Evolutionary conservation across 2,888 invertebrate species (phyloP).

Genomic region (Scaptodrosophila latifasciaeformis): DNA sequence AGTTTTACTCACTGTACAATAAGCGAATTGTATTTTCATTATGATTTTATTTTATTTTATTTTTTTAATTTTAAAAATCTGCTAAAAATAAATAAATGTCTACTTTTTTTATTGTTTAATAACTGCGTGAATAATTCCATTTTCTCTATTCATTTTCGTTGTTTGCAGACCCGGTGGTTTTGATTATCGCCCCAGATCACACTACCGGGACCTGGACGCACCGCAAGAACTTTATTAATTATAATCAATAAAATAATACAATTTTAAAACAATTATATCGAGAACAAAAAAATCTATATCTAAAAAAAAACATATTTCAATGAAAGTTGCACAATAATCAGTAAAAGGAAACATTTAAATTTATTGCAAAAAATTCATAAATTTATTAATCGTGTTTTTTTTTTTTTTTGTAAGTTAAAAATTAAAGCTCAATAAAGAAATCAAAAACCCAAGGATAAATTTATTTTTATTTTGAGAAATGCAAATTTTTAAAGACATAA

Average conservation of each 20-base stretch:
- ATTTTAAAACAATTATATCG: slow-evolving; percentile 3
- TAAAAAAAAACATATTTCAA: slow-evolving; percentile 17
- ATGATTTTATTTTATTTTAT: slow-evolving; percentile 5
- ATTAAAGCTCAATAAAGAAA: no score
- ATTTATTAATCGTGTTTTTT: background rate
- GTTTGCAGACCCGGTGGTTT: slow-evolving; percentile 82
- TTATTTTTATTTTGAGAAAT: no score
- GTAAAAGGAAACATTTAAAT: slow-evolving; percentile 19
- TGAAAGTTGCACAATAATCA: slow-evolving; percentile 43
- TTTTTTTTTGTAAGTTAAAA: no score
- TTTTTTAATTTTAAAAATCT: no score
- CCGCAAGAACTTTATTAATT: slow-evolving; percentile 84
- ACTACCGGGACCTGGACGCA: slow-evolving; percentile 95
- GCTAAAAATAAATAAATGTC: slow-evolving; percentile 32
- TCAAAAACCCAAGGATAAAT: no score
- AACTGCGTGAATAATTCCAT: slow-evolving; percentile 36
- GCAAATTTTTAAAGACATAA: no score
- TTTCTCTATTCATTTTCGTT: slow-evolving; percentile 68
- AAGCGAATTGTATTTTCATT: background rate
- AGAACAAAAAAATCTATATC: background rate
- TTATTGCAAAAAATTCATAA: background rate
- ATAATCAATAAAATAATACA: slow-evolving; percentile 11
- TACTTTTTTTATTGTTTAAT: slow-evolving; percentile 34
- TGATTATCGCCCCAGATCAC: slow-evolving; percentile 91
- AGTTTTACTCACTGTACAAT: background rate